Evolutionary conservation across 2,113 vertebrate species (phyloP), one percentile per base, ranked within the genome.

Genomic region (Sinocyclocheilus maitianheensis): DNA sequence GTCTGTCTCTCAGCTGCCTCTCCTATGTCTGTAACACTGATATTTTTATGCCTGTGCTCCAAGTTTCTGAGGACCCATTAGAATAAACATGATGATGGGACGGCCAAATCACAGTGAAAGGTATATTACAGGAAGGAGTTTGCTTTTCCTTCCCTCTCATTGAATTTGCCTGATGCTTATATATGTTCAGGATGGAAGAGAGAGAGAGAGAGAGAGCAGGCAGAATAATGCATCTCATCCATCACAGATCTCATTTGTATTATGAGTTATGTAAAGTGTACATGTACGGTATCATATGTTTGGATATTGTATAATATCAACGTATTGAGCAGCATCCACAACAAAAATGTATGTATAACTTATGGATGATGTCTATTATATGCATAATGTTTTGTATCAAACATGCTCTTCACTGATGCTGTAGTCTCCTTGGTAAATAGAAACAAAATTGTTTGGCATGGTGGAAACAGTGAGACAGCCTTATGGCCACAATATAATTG

Each of bases 201-300:
- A 46, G 48, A 51, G 48, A 40, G 37, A 26, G 26, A 48, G 46
- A 48, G 46, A 48, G 46, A 0, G 37, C 37, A 18, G 12, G 3
- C n/a, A 71, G 69, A 81, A 81, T 86, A 37, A 81, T 55, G 72
- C 71, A 69, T 46, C 63, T 87, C 62, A 87, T 83, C 80, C 24
- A 67, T 87, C 85, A 76, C 43, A 76, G n/a, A 76, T 51, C 72
- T 76, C 43, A 76, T 72, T 72, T 40, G 34, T 72, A 40, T 22
- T 74, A 37, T 72, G 69, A 72, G 18, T 74, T 74, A 43, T 74
- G 20, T 74, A 43, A 43, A 43, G 4, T 40, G 16, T n/a, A 72
- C 18, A 40, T 72, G 34, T 72, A 22, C 9, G 1, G 18, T 72
- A 22, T 22, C 20, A 22, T 22, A 72, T 5, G 9, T 40, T 72